Base-by-base conservation (phyloP, 2,888 invertebrate species). In the Xestobium rufovillosum region DNA sequence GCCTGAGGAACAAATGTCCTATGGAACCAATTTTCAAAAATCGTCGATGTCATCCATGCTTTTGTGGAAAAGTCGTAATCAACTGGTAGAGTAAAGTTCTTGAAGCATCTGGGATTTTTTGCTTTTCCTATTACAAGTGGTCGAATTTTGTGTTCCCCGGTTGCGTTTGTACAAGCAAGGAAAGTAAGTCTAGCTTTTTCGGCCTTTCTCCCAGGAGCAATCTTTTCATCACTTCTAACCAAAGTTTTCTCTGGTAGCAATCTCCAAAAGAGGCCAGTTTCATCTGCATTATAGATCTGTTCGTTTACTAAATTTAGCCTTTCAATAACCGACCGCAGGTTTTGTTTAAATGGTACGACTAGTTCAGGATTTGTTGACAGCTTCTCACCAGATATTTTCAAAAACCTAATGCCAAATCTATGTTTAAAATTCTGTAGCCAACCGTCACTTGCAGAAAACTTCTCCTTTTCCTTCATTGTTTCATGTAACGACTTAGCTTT, bases 391-490 rank as follows among this genome's bases (percentile, higher is more conserved):
- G 50, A 49, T 41, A 52, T 33, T 14, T 41, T 11, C 6, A 43
- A 38, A 12, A 44, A 39, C 43, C 51, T 45, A 34, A 55, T 54
- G 41, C 51, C 52, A 51, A 48, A 50, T 45, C 56, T 40, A 9
- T 49, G 55, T 50, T 56, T 55, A 50, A 58, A 57, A 42, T 51
- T 53, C 45, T 55, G 51, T 30, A 56, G 43, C 57, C 56, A 56
- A 36, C 54, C 54, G 40, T 42, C 43, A 33, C 55, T 57, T 37
- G 53, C 56, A 46, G 46, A 45, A 50, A 57, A 56, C 44, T 51
- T 49, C 48, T 50, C 47, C 47, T 52, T 52, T 13, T 49, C n/a
- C 9, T 49, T 51, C 38, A 45, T 45, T 50, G 49, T 47, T 47
- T 48, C 45, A 48, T 50, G 49, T 43, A 55, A 52, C 42, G 50